Evolutionary conservation across 1,140 invertebrate genomes (phyloP), one percentile per base, ranked within the genome.

Genomic region (Pseudomyrmex concolor): DNA sequence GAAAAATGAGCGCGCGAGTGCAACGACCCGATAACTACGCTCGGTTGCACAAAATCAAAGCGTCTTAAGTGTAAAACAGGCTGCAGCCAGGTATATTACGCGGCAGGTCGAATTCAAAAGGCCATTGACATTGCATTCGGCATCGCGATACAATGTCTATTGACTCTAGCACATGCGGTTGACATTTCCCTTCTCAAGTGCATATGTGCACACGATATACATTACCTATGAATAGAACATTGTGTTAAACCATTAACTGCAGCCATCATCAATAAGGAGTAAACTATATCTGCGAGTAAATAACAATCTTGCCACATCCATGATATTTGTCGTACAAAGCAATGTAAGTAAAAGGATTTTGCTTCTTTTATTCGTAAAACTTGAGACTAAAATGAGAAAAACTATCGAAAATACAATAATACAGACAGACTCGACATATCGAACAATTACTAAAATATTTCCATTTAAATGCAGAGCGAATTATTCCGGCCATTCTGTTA

Each of bases 61-160:
- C 22, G n/a, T 80, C 66, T 70, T 80, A 80, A 34, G 34, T 34
- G 4, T 34, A 34, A 34, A 78, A 78, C 45, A 2, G 3, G 12
- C 8, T n/a, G 34, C 15, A 55, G 62, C 2, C 13, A 25, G 2
- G 1, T 34, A 34, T 34, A 34, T 34, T 34, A 51, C 9, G 19
- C 19, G 15, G 54, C 13, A 34, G 5, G 34, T 34, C 50, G 55
- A 59, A 70, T 71, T 71, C 43, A 71, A 80, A 80, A 80, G 76
- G 55, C 68, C 64, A 78, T 80, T 80, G 66, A 80, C 22, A 15
- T 80, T 71, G 64, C 64, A 80, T 80, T 59, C 19, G 43, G 3
- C 15, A 22, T 67, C 66, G 7, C 34, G 15, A 48, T 48, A 70
- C 22, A 60, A 71, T 68, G 66, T 71, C 54, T 22, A 80, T 80